phyloP scores from a whole-genome alignment of 2,888 invertebrate species.

The Chloromyia formosa region DNA sequence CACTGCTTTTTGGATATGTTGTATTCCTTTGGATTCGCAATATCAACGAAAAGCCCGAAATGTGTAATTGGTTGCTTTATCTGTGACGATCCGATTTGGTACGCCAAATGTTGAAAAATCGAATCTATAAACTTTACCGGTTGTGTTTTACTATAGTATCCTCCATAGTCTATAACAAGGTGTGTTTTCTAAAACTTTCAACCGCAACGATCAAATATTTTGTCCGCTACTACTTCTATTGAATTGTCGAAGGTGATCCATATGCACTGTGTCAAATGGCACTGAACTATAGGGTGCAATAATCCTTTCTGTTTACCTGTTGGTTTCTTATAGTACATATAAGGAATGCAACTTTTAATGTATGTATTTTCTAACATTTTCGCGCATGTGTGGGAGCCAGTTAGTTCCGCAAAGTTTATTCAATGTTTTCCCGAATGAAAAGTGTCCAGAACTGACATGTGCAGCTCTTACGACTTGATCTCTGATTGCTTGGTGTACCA shows the following conservation, averaged over 20 bases:
- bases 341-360: constrained; percentile 51
- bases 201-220: not conserved
- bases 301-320: constrained; percentile 53
- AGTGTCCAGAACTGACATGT: constrained; percentile 50
- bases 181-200: not conserved
- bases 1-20: constrained; percentile 17
- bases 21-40: too few relatives aligned
- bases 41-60: not conserved
- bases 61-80: not conserved
- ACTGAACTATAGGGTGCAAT: constrained; percentile 47
- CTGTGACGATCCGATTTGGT: not conserved
- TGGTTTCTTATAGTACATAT: constrained; percentile 56
- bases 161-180: not conserved
- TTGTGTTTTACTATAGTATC: not conserved
- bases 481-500: constrained; percentile 46
- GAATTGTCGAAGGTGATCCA: constrained; percentile 12
- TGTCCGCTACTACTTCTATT: not conserved
- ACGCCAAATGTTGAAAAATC: not conserved
- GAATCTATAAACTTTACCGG: not conserved
- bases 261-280: constrained; percentile 24
- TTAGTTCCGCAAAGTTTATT: constrained; percentile 55
- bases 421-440: constrained; percentile 51
- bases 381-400: constrained; percentile 60
- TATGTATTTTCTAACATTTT: constrained; percentile 60
- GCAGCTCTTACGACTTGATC: constrained; percentile 16